Percentiles rank a stretch among this genome's conserved stretches.
phyloP scores from a whole-genome alignment of 1,140 invertebrate species.

The Bemisia tabaci region DNA sequence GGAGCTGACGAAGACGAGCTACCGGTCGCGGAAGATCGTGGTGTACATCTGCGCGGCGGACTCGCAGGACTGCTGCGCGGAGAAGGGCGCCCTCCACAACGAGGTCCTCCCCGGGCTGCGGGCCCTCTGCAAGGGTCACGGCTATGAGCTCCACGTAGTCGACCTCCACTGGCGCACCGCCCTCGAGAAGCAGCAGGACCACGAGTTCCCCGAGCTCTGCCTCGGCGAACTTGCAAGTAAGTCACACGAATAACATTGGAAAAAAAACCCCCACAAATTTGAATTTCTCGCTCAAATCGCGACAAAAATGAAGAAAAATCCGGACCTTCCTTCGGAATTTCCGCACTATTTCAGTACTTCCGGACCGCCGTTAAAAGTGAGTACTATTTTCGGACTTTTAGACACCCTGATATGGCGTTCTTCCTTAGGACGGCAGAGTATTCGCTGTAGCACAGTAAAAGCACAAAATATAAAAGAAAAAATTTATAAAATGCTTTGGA shows the following conservation, averaged over 20 bases:
- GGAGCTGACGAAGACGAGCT: slow-evolving; percentile 30
- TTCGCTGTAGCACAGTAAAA: too few species aligned
- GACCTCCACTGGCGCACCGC: slow-evolving; percentile 54
- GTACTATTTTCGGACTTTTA: too few species aligned
- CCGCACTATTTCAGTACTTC: too few species aligned
- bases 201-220: slow-evolving; percentile 57
- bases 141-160: slow-evolving; percentile 52
- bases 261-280: not conserved
- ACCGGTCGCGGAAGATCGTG: slow-evolving; percentile 43
- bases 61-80: slow-evolving; percentile 50
- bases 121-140: slow-evolving; percentile 39
- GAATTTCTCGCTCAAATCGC: too few species aligned
- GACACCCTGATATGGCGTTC: too few species aligned
- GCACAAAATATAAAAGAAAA: too few species aligned
- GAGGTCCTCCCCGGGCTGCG: slow-evolving; percentile 46
- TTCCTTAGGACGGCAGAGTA: too few species aligned
- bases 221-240: slow-evolving; percentile 53
- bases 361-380: too few species aligned
- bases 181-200: slow-evolving; percentile 48
- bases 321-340: too few species aligned
- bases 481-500: too few species aligned
- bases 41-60: slow-evolving; percentile 52
- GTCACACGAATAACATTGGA: slow-evolving; percentile 22
- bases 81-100: slow-evolving; percentile 48
- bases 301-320: too few species aligned